phyloP scores from a whole-genome alignment of 2,113 vertebrate species.

The Plotosus lineatus region DNA sequence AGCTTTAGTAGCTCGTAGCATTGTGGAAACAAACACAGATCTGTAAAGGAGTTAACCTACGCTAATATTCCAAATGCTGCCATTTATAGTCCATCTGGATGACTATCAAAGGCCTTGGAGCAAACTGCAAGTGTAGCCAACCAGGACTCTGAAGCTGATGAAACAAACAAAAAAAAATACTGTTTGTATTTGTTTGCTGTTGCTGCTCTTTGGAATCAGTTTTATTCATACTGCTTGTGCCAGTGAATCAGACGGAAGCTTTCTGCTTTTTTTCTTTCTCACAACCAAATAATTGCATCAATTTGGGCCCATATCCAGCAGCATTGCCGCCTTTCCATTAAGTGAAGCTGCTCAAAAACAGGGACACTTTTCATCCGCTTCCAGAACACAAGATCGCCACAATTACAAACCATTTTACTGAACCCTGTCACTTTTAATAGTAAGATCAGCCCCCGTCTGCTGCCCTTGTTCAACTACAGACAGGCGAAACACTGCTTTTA shows the following conservation, averaged over 20 bases:
- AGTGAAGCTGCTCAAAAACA: conserved; percentile 48
- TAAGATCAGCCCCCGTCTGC: conserved; percentile 50
- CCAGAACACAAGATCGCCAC: conserved; percentile 57
- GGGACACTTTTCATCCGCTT: conserved; percentile 55
- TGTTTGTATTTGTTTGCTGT: conserved; percentile 32
- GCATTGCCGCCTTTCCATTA: conserved; percentile 37
- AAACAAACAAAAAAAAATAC: conserved; percentile 22
- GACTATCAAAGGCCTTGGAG: conserved; percentile 28
- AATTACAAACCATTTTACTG: conserved; percentile 55
- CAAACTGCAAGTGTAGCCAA: conserved; percentile 26
- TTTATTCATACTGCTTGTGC: conserved; percentile 33
- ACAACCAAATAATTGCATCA: conserved; percentile 48
- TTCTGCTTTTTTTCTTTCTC: conserved; percentile 28
- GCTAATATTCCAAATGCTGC: conserved; percentile 24
- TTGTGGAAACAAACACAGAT: conserved; percentile 40
- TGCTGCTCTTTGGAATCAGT: conserved; percentile 26
- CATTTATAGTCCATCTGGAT: conserved; percentile 29
- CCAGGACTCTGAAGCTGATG: conserved; percentile 10
- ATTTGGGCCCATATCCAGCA: conserved; percentile 45
- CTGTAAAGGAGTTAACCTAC: conserved; percentile 34
- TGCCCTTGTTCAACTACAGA: conserved; percentile 49
- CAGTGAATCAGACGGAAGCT: conserved; percentile 44
- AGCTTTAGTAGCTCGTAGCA: conserved; percentile 37
- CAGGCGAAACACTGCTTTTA: conserved; percentile 36
- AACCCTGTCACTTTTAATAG: conserved; percentile 50